These are phyloP conservation scores for Halcyon senegalensis DNA, from an alignment of 2,113 vertebrate species.

Conservation along the genomic window DNA sequence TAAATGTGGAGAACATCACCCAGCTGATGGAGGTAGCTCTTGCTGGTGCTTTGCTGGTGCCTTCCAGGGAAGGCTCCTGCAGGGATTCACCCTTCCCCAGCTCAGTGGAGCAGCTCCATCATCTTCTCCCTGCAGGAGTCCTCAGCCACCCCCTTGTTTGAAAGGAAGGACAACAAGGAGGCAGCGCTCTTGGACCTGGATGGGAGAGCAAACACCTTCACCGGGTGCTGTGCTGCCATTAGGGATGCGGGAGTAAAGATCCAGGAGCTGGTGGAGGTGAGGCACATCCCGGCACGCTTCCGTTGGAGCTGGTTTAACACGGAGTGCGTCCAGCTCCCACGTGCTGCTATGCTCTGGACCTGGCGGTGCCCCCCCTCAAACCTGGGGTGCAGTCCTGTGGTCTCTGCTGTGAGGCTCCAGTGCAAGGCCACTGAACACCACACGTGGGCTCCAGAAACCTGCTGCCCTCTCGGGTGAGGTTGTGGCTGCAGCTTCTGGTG, in stretches of 20 bases:
- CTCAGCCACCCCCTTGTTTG: constrained; percentile 71
- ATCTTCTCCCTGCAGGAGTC: constrained; percentile 60
- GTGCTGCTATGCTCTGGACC: background rate
- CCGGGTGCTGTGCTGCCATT: constrained; percentile 48
- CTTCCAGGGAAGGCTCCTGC: too few relatives aligned
- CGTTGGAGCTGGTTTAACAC: rapidly evolving
- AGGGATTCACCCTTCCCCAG: background rate
- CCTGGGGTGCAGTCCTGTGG: background rate
- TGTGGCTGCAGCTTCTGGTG: background rate
- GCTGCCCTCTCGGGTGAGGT: background rate
- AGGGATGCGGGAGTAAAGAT: constrained; percentile 50
- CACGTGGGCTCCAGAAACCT: rapidly evolving
- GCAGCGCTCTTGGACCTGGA: constrained; percentile 73
- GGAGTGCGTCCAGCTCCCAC: rapidly evolving
- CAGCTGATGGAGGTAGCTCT: constrained; percentile 73
- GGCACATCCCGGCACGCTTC: rapidly evolving
- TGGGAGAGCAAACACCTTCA: constrained; percentile 2
- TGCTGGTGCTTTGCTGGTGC: background rate
- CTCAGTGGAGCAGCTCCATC: background rate
- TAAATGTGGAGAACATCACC: constrained; percentile 69
- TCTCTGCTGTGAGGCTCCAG: background rate
- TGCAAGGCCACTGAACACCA: rapidly evolving
- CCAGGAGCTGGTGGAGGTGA: constrained; percentile 70
- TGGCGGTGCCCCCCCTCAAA: too few relatives aligned
- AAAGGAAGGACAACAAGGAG: constrained; percentile 77